phyloP scores from a whole-genome alignment of 2,797 vertebrate genomes.

The Typhlichthys eigenmanni region DNA sequence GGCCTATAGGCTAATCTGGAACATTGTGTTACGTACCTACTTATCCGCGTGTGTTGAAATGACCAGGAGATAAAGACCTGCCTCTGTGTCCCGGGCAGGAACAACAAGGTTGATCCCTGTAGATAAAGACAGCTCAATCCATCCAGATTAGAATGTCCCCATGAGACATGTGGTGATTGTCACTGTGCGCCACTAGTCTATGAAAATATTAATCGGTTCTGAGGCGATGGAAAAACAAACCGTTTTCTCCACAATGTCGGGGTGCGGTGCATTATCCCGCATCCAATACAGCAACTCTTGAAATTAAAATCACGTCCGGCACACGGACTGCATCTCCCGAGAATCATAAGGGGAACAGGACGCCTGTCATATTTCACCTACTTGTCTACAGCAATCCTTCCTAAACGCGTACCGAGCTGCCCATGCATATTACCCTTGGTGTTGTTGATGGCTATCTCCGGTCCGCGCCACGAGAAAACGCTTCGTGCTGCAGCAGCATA shows the following conservation, averaged over 20 bases:
- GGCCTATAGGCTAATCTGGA: background rate
- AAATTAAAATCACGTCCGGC: slow-evolving; percentile 67
- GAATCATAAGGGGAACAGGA: slow-evolving; percentile 47
- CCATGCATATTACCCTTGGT: slow-evolving; percentile 28
- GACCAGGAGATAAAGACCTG: slow-evolving; percentile 57
- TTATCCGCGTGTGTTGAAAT: slow-evolving; percentile 63
- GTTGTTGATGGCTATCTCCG: slow-evolving; percentile 12
- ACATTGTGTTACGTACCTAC: slow-evolving; percentile 73
- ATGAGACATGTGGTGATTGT: slow-evolving; percentile 50
- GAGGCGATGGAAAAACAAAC: slow-evolving; percentile 36
- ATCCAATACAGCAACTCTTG: slow-evolving; percentile 59
- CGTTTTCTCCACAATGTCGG: slow-evolving; percentile 57
- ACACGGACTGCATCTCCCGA: slow-evolving; percentile 64
- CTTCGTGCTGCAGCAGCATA: slow-evolving; percentile 55
- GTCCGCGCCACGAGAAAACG: slow-evolving; percentile 16
- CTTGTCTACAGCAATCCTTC: slow-evolving; percentile 41
- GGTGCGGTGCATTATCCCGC: slow-evolving; percentile 70
- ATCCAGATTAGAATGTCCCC: slow-evolving; percentile 62
- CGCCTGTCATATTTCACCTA: slow-evolving; percentile 42
- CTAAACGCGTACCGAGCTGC: slow-evolving; percentile 11
- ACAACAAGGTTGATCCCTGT: slow-evolving; percentile 66
- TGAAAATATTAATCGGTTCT: slow-evolving; percentile 45
- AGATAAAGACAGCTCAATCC: slow-evolving; percentile 51
- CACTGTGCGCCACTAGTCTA: slow-evolving; percentile 55
- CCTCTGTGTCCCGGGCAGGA: slow-evolving; percentile 49